Evolutionary conservation across 2,797 vertebrate species (phyloP).

Genomic region (Takifugu rubripes): DNA sequence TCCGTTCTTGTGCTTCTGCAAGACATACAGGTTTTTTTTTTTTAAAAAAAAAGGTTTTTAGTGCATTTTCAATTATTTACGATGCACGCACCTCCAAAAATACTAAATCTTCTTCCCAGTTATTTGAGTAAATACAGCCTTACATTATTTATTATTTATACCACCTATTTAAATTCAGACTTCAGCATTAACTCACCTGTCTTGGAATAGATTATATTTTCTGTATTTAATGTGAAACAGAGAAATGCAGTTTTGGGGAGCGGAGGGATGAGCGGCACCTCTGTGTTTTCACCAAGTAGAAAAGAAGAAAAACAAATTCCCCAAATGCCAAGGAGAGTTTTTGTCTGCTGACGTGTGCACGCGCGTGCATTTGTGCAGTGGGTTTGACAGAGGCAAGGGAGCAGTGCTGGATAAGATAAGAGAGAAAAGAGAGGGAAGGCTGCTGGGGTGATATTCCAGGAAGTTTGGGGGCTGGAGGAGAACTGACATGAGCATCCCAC

Average conservation of each 20-base stretch:
- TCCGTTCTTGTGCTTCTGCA: slow-evolving; percentile 32
- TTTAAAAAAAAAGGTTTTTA: too few relatives aligned
- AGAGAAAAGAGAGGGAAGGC: slow-evolving; percentile 29
- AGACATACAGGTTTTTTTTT: background rate
- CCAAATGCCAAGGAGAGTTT: slow-evolving; percentile 37
- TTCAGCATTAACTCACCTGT: too few relatives aligned
- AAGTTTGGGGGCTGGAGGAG: slow-evolving; percentile 33
- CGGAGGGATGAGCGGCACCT: slow-evolving; percentile 3
- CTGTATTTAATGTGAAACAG: too few relatives aligned
- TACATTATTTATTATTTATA: too few relatives aligned
- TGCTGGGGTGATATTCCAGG: slow-evolving; percentile 31
- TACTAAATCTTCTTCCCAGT: too few relatives aligned
- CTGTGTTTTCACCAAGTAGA: slow-evolving; percentile 50
- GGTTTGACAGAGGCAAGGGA: slow-evolving; percentile 8
- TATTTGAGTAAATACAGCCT: too few relatives aligned
- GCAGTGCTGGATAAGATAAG: slow-evolving; percentile 27
- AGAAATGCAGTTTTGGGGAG: too few relatives aligned
- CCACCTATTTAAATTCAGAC: too few relatives aligned
- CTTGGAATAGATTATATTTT: too few relatives aligned
- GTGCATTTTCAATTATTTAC: too few relatives aligned
- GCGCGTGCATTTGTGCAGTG: background rate
- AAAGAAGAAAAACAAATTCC: slow-evolving; percentile 16
- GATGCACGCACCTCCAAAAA: too few relatives aligned
- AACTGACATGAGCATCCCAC: slow-evolving; percentile 55
- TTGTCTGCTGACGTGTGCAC: slow-evolving; percentile 36